A percentile compares a stretch with the other conserved stretches of the same genome.
phyloP scores from a whole-genome alignment of 2,797 vertebrate genomes.

The Ctenosaura bakeri region DNA sequence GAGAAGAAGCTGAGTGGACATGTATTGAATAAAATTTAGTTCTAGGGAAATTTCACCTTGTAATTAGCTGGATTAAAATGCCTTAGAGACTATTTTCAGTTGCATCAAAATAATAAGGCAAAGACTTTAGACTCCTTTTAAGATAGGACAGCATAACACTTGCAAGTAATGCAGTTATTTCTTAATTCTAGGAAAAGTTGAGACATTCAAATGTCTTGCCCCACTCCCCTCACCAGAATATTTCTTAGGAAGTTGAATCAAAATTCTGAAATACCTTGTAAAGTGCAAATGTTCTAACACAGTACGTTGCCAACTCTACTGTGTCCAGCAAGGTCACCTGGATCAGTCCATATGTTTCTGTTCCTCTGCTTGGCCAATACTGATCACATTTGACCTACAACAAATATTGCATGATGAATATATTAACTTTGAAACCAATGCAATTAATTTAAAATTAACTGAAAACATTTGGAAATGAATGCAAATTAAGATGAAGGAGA shows the following conservation, averaged over 20 bases:
- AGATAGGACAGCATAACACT: background rate
- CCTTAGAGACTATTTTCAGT: background rate
- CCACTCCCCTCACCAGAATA: background rate
- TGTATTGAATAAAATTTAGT: conserved; percentile 2
- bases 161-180: conserved; percentile 33
- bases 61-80: background rate
- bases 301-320: conserved; percentile 96
- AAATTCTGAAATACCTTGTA: conserved; percentile 88
- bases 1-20: background rate
- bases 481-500: background rate
- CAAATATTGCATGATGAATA: conserved; percentile 54
- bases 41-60: background rate
- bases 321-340: conserved; percentile 97
- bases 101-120: background rate
- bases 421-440: background rate
- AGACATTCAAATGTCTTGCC: background rate
- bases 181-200: conserved; percentile 42
- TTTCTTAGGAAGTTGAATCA: background rate
- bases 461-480: background rate
- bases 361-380: conserved; percentile 97
- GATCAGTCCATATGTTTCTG: conserved; percentile 95
- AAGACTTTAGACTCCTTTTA: conserved; percentile 4
- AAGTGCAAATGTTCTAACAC: conserved; percentile 97
- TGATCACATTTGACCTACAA: conserved; percentile 98
- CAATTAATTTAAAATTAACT: background rate